Base-by-base conservation (phyloP, 2,797 vertebrate genomes). In the Notolabrus celidotus region DNA sequence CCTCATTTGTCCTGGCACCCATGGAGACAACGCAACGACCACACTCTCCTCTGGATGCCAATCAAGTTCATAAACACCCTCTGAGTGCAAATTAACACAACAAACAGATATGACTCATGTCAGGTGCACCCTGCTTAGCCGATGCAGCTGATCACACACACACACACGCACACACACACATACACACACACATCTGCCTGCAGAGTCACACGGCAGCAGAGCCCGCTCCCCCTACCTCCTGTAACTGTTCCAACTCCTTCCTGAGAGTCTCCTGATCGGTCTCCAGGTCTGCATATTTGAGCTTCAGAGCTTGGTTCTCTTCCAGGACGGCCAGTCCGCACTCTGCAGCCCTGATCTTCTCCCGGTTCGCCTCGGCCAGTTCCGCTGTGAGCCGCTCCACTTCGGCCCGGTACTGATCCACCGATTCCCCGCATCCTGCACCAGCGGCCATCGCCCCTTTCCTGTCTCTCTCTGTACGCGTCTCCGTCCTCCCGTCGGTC, bases 331-430 rank as follows among this genome's bases (percentile, higher is more conserved):
- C 98, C 88, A 99, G 92, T 55, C 98, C 98, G 71, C 97, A 99
- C 87, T 99, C 97, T 5, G 97, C 98, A 47, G 97, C 98, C 85
- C 97, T 87, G 88, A 98, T 97, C 93, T 99, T 99, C 92, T 99
- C 97, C 81, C 96, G 94, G 92, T 97, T 99, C 9, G 97, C 97
- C 63, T 99, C 97, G 2, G 95, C 93, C 73, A 99, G 96, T 86
- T 99, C 97, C 79, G 93, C 94, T 76, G 92, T 96, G 80, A 99
- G 92, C 74, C 97, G 88, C 87, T 97, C 95, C 79, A 99, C 95
- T 89, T 98, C 97, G 46, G 93, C 94, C 84, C 95, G 95, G 84
- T 96, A 99, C 79, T 96, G 95, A 49, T 97, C 96, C 89, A 93
- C 93, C 19, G 94, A 93, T 72, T 95, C 94, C 89, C 83, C 94